Percentiles rank a stretch among this genome's conserved stretches.
These are phyloP conservation scores for Asbolus verrucosus DNA, from an alignment of 1,140 invertebrate species.

Conservation along the genomic window DNA sequence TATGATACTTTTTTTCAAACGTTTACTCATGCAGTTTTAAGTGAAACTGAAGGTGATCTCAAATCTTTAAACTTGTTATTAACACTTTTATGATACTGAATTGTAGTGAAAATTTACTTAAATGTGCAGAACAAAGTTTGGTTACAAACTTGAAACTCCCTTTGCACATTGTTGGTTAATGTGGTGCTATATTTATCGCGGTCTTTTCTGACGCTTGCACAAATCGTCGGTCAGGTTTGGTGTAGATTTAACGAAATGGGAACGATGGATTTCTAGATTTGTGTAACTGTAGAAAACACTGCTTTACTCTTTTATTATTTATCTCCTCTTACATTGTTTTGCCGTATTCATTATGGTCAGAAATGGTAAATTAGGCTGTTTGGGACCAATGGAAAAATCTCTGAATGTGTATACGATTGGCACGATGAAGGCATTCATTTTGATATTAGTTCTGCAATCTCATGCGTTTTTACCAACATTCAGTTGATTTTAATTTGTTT, in stretches of 20 bases:
- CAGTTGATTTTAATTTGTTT: conserved; percentile 45
- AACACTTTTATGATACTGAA: conserved; percentile 30
- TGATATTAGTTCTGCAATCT: conserved; percentile 50
- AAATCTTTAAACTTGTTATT: conserved; percentile 33
- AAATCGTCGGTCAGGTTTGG: conserved; percentile 4
- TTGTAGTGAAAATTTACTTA: conserved; percentile 41
- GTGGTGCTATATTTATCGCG: conserved; percentile 36
- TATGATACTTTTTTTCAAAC: conserved; percentile 35
- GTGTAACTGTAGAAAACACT: too few species aligned
- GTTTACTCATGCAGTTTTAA: conserved; percentile 35
- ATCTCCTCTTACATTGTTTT: conserved; percentile 39
- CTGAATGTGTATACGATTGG: conserved; percentile 48
- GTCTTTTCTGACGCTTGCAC: conserved; percentile 26
- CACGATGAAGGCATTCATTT: conserved; percentile 35
- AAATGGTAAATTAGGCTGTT: conserved; percentile 43
- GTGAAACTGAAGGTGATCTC: conserved; percentile 34
- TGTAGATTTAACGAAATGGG: too few species aligned
- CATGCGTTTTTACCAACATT: conserved; percentile 42
- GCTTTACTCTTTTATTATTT: conserved; percentile 5
- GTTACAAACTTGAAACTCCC: conserved; percentile 48
- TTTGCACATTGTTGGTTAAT: conserved; percentile 30
- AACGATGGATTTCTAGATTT: too few species aligned
- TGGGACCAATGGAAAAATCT: conserved; percentile 52
- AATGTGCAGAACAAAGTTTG: conserved; percentile 52
- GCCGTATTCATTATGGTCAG: conserved; percentile 34